Base-by-base conservation (phyloP, 2,888 invertebrate genomes). In the Plebejus melissa region DNA sequence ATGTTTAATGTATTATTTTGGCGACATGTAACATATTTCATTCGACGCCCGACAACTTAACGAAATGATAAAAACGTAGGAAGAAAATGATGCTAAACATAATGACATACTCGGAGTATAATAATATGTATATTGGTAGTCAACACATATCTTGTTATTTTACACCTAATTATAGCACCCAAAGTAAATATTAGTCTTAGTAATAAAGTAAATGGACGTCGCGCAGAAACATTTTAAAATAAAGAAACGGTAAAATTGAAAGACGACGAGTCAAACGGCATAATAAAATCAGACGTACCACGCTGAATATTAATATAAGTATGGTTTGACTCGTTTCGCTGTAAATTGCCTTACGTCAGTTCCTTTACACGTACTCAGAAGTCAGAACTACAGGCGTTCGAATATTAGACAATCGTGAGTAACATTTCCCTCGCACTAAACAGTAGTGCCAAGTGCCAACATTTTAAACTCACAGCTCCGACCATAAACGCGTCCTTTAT, bases 391-490 rank as follows among this genome's bases (percentile, higher is more conserved):
- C 77, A 70, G 72, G 76, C 75, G 77, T 77, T 78, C 74, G 77
- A 78, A 78, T 78, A 76, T 75, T 78, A 78, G 77, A 76, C 75
- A 76, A 76, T 69, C 74, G 75, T 74, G 70, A 75, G 58, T 58
- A 71, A 76, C 69, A 77, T 77, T 76, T 76, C 76, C 75, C 75
- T 76, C 78, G 77, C 76, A 75, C 78, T 75, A 76, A 78, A 77
- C 79, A 79, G 80, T 80, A 80, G 81, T 83, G 79, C 81, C 81
- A 79, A 80, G 81, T 83, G 79, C 81, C 81, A 79, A 80, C 80
- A 83, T 83, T 83, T 81, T 81, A 82, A 81, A 82, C 81, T 82
- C 76, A 78, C 80, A 75, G 78, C 77, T 77, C 79, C 79, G 71
- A 77, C 78, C 79, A 78, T 77, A 77, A 76, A 76, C 76, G 77